Conservation (phyloP, 2,113 vertebrate genomes). For the Machaerirhynchus nigripectus region DNA sequence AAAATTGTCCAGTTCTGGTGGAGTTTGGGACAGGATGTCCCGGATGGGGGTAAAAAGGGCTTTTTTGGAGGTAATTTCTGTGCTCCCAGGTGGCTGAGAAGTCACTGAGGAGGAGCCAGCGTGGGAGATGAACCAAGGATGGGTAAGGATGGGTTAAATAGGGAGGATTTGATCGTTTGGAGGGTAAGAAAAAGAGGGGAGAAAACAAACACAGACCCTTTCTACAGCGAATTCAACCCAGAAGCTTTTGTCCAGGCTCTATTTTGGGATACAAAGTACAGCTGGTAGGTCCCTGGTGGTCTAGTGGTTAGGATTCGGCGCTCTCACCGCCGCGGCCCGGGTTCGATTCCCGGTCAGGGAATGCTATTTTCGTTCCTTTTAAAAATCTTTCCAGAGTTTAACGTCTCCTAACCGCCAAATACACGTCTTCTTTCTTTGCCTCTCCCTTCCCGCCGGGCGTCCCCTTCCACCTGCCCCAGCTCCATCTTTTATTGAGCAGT, state of each 20-base stretch:
- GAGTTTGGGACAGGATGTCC: too few relatives aligned
- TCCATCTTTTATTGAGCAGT: neutral
- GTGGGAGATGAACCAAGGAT: neutral
- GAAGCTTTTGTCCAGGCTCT: fast-evolving
- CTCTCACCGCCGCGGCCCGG: slow-evolving; percentile 81
- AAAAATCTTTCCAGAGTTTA: too few relatives aligned
- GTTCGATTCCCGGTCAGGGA: slow-evolving; percentile 83
- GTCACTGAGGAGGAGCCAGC: neutral
- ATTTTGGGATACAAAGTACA: too few relatives aligned
- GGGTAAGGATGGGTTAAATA: neutral
- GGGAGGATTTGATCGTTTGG: fast-evolving
- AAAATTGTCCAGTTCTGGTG: neutral
- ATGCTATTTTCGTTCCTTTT: neutral
- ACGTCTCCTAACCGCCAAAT: too few relatives aligned
- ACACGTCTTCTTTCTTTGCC: neutral
- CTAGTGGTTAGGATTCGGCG: slow-evolving; percentile 84
- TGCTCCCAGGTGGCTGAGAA: fast-evolving
- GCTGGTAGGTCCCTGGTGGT: slow-evolving; percentile 67
- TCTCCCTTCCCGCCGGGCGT: too few relatives aligned
- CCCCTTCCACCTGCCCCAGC: neutral
- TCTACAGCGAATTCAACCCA: fast-evolving
- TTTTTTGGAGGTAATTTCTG: neutral
- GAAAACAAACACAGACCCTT: fast-evolving
- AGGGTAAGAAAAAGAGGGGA: too few relatives aligned
- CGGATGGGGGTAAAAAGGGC: neutral